A percentile compares a stretch with the other conserved stretches of the same genome.
phyloP scores from a whole-genome alignment of 2,888 invertebrate genomes.

The Drosophila nr. medialis region DNA sequence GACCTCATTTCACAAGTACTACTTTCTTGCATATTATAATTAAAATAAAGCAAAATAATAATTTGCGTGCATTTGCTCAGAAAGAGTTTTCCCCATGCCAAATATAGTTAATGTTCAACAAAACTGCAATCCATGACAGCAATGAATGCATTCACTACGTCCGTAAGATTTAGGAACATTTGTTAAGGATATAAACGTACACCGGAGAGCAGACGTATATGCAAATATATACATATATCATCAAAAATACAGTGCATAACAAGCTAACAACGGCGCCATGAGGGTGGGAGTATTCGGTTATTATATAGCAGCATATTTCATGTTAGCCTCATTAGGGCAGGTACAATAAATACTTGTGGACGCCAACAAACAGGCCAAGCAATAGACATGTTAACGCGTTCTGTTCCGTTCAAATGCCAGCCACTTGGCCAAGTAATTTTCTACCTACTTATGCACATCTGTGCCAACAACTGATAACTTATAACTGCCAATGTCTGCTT shows the following conservation, averaged over 20 bases:
- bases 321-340: neutral
- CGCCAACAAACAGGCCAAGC: constrained; percentile 3
- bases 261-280: neutral
- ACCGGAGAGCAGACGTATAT: neutral
- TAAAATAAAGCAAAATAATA: neutral
- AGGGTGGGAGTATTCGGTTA: neutral
- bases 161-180: neutral
- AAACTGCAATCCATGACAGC: neutral
- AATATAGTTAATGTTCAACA: neutral
- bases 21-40: neutral
- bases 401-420: neutral
- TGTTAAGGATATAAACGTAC: neutral
- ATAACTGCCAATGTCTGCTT: constrained; percentile 19
- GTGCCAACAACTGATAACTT: constrained; percentile 28
- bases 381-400: constrained; percentile 2
- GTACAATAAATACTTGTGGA: constrained; percentile 1
- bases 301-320: neutral
- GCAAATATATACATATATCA: neutral
- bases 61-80: neutral
- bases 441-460: constrained; percentile 39
- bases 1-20: neutral
- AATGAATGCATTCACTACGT: neutral
- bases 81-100: neutral
- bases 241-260: neutral
- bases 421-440: constrained; percentile 28